These are phyloP conservation scores for Plagodis dolabraria DNA, from an alignment of 2,888 invertebrate species.

Conservation along the genomic window DNA sequence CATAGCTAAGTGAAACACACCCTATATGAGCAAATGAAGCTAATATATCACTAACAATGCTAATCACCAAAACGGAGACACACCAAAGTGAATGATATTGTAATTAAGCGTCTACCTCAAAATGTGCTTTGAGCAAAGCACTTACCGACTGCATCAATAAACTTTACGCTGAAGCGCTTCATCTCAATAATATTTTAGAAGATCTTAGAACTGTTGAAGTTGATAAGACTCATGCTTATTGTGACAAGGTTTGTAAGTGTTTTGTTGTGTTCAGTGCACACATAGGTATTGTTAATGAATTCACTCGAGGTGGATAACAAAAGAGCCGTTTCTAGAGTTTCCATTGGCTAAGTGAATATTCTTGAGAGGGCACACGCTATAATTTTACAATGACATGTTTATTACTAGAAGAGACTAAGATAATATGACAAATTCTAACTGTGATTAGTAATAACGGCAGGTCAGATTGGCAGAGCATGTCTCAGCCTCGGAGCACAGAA, in stretches of 20 bases:
- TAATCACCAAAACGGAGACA: conserved; percentile 43
- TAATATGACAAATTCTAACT: no score
- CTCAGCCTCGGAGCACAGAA: no score
- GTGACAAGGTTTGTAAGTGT: conserved; percentile 9
- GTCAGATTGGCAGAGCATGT: no score
- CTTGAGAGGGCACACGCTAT: conserved; percentile 45
- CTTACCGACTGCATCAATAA: conserved; percentile 15
- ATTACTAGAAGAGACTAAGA: conserved; percentile 10
- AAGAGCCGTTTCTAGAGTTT: conserved; percentile 57
- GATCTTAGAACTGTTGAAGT: background rate
- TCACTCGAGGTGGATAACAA: conserved; percentile 62
- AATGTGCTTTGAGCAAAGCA: conserved; percentile 27
- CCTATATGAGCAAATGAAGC: conserved; percentile 9
- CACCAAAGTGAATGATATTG: conserved; percentile 40
- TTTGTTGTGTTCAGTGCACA: conserved; percentile 18
- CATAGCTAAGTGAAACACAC: background rate
- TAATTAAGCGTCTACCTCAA: conserved; percentile 28
- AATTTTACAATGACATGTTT: conserved; percentile 25
- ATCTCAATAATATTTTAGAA: conserved; percentile 9
- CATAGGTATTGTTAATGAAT: conserved; percentile 54
- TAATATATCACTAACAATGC: conserved; percentile 39
- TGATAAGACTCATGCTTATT: background rate
- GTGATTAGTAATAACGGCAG: no score
- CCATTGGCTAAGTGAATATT: conserved; percentile 63
- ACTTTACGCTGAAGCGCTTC: conserved; percentile 9